These are phyloP conservation scores for Leucoptera coffeella DNA, from an alignment of 2,888 invertebrate species.

Conservation along the genomic window DNA sequence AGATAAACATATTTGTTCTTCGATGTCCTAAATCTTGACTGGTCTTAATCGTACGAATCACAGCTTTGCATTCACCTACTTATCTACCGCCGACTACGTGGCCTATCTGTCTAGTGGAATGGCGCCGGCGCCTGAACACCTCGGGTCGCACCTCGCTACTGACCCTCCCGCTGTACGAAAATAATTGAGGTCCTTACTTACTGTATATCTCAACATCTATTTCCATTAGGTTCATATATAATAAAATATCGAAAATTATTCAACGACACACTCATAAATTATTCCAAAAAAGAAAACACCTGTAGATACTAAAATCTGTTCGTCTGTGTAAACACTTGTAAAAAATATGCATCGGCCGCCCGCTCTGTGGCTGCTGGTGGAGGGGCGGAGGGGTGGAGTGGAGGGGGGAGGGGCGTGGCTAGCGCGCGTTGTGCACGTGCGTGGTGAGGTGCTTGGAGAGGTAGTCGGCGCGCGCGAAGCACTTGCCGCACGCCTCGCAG, in stretches of 20 bases:
- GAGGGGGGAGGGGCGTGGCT: too few species aligned
- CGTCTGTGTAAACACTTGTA: constrained; percentile 44
- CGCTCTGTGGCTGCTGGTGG: too few species aligned
- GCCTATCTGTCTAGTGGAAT: constrained; percentile 22
- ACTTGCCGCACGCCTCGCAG: constrained; percentile 88
- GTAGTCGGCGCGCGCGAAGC: constrained; percentile 86
- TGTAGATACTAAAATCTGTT: constrained; percentile 41
- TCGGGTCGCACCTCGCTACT: too few species aligned
- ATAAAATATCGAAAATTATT: constrained; percentile 38
- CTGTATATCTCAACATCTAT: too few species aligned
- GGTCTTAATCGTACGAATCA: constrained; percentile 52
- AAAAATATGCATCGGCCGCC: constrained; percentile 53
- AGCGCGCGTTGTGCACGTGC: constrained; percentile 75
- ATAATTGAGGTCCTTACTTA: too few species aligned
- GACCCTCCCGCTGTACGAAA: too few species aligned
- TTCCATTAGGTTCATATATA: too few species aligned
- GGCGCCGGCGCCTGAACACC: too few species aligned
- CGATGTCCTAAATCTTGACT: constrained; percentile 53
- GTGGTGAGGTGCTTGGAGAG: constrained; percentile 87
- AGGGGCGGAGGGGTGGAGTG: too few species aligned
- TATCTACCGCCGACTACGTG: constrained; percentile 44
- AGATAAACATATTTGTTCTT: constrained; percentile 47
- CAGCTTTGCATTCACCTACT: constrained; percentile 48
- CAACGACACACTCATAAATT: constrained; percentile 31
- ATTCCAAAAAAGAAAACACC: constrained; percentile 36